These are phyloP conservation scores for Sebastes goodei DNA, from an alignment of 2,797 vertebrate genomes.

Conservation along the genomic window DNA sequence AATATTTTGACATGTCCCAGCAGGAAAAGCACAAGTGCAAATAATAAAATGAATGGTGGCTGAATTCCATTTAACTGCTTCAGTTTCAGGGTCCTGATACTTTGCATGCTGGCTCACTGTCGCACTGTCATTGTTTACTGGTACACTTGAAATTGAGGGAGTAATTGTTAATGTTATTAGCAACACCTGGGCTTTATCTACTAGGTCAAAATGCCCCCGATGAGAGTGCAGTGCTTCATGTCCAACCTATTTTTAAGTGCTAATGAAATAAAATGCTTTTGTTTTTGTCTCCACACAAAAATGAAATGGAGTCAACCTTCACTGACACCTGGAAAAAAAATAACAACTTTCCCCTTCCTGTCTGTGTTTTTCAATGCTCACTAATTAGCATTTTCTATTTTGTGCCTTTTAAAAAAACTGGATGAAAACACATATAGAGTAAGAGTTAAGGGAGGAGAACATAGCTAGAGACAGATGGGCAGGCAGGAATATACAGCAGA, in stretches of 20 bases:
- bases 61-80: not conserved
- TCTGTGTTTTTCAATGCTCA: not conserved
- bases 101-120: not conserved
- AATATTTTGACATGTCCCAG: not conserved
- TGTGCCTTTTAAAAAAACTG: not conserved
- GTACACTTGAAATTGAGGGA: not conserved
- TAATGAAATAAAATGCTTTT: not conserved
- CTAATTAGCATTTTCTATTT: slow-evolving; percentile 16
- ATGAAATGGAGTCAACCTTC: not conserved
- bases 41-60: not conserved
- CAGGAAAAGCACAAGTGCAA: too few relatives aligned
- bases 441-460: not conserved
- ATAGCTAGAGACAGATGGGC: slow-evolving; percentile 5
- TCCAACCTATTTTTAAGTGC: too few relatives aligned
- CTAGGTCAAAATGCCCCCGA: not conserved
- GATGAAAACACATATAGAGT: not conserved
- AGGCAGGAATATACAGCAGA: not conserved
- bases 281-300: not conserved
- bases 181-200: not conserved
- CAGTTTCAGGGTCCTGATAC: not conserved
- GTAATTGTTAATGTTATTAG: not conserved
- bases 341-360: not conserved
- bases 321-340: not conserved
- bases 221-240: not conserved
- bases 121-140: not conserved